Evolutionary conservation across 2,888 invertebrate species (phyloP).

Genomic region (Mongoloraphidia duomilia): DNA sequence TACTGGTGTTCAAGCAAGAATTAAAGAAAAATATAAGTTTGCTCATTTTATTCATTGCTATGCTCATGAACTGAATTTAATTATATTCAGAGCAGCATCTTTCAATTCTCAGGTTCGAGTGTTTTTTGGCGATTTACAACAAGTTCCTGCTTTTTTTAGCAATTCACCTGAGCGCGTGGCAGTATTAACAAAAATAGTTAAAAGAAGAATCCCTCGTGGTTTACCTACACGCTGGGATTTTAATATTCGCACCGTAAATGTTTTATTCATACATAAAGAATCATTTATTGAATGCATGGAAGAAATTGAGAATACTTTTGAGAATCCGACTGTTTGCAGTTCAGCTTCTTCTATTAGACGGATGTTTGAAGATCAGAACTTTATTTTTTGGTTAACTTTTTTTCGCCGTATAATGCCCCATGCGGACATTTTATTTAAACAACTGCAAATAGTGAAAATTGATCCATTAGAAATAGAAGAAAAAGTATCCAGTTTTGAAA

Average conservation of each 20-base stretch:
- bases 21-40: slow-evolving; percentile 8
- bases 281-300: slow-evolving; percentile 16
- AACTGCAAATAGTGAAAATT: no score
- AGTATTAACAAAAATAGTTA: slow-evolving; percentile 13
- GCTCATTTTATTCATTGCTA: slow-evolving; percentile 14
- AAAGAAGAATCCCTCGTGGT: slow-evolving; percentile 8
- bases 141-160: slow-evolving; percentile 12
- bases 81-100: slow-evolving; percentile 9
- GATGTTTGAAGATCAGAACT: slow-evolving; percentile 3
- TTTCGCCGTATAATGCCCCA: not conserved
- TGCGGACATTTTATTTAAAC: no score
- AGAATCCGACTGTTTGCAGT: slow-evolving; percentile 5
- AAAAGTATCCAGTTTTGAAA: no score
- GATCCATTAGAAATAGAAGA: no score
- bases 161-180: slow-evolving; percentile 15
- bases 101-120: slow-evolving; percentile 9
- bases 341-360: no score
- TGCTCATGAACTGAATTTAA: slow-evolving; percentile 14
- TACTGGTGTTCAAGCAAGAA: not conserved
- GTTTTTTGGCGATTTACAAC: slow-evolving; percentile 14
- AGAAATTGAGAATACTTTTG: slow-evolving; percentile 12
- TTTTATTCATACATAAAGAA: slow-evolving; percentile 14
- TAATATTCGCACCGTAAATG: slow-evolving; percentile 9
- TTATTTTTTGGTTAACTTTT: slow-evolving; percentile 12
- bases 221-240: slow-evolving; percentile 14